Evolutionary conservation across 2,888 invertebrate genomes (phyloP), one percentile per base, ranked within the genome.

Genomic region (Leptogaster cylindrica): DNA sequence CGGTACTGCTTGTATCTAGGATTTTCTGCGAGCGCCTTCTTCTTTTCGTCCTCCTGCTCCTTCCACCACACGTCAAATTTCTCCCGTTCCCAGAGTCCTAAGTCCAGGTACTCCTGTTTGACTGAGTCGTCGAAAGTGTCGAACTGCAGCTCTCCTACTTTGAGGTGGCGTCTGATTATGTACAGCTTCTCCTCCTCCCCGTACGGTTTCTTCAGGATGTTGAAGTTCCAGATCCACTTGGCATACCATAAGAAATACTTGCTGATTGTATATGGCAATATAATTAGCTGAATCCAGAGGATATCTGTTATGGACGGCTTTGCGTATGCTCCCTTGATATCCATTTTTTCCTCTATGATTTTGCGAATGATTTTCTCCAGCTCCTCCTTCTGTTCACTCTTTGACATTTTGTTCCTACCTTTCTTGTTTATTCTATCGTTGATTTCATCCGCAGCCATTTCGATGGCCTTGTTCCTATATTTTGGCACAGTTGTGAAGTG

Each of bases 291-390:
- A 58, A 95, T 83, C 91, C 93, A 93, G 5, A 96, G 81, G 6
- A 95, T 86, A 79, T 95, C 91, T 55, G 82, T 77, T 16, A 92
- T 78, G 61, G 87, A 87, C 0, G 95, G 95, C 76, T 93, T 93
- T 0, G 93, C 91, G 80, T 95, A 95, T 1, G 93, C 93, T 14
- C 96, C 96, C 77, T 93, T 89, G 50, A 96, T 95, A 76, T 95
- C 95, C 90, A 96, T 92, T 76, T 95, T 95, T 72, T 95, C 90
- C 79, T 91, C 93, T 67, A 97, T 90, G 2, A 97, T 89, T 77
- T 88, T 85, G 70, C 89, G 85, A 65, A 96, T 89, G 36, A 93
- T 85, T 68, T 84, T 84, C 76, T 96, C 95, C 71, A 91, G 87
- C 78, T 93, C 92, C 72, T 89, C 89, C 77, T 89, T 91, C 72